Evolutionary conservation across 2,797 vertebrate genomes (phyloP), one percentile per base, ranked within the genome.

Genomic region (Mus caroli): DNA sequence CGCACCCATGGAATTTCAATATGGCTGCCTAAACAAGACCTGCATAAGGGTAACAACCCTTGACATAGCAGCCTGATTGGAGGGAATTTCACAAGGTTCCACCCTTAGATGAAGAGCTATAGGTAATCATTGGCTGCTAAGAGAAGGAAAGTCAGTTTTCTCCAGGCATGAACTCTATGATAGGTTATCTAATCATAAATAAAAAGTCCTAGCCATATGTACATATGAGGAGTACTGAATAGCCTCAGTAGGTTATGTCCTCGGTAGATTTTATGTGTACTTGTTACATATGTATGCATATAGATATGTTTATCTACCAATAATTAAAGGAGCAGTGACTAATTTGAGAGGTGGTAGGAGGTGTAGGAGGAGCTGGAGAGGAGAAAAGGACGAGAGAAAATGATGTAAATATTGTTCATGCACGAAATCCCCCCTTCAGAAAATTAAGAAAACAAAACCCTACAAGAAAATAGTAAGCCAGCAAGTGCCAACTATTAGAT

Each of bases 391-490:
- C 2, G 2, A 17, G 40, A 4, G 43, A 64, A 83, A 43, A 20
- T 85, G 1, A 22, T 46, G 11, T 50, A 46, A 84, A 67, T 67
- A 46, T 6, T 13, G 10, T n/a, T 50, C 10, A 34, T 67, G 6
- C 50, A 50, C 64, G 19, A 85, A 67, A 50, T 46, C 58, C 58
- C 31, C 79, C 37, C 31, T 34, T 17, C 43, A 67, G 46, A 82
- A 62, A 85, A 67, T n/a, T 22, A 85, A 67, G 0, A 4, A 67
- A 85, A 46, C 14, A 4, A 67, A 60, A 50, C 19, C 40, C 43
- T 20, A 50, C 31, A 50, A 46, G 28, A 3, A 85, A 34, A 34
- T n/a, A 22, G 83, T 96, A 98, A 96, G 95, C 88, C 94, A 56
- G 4, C 31, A 94, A 95, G 80, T 67, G 46, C 76, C 69, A 97